A percentile compares a stretch with the other conserved stretches of the same genome.
Evolutionary conservation across 2,113 vertebrate genomes (phyloP).

Genomic region (Apodemus speciosus): DNA sequence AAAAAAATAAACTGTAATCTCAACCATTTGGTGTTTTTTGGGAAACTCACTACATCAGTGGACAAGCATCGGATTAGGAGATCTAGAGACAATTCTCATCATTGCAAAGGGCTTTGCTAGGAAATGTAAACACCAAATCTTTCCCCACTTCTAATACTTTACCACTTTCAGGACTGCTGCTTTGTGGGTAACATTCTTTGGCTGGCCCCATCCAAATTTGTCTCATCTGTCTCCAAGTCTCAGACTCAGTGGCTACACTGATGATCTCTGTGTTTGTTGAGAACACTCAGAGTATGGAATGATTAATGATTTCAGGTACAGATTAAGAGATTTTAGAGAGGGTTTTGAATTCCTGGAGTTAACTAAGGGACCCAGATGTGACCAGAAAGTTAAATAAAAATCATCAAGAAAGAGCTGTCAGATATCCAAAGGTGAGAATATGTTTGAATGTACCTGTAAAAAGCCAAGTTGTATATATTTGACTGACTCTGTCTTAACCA

Average conservation of each 20-base stretch:
- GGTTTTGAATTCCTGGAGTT: background rate
- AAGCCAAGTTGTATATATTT: background rate
- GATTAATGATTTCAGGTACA: background rate
- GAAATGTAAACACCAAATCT: background rate
- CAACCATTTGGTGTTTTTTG: background rate
- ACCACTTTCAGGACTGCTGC: fast-evolving
- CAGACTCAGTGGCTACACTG: background rate
- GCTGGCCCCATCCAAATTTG: background rate
- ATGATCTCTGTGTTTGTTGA: background rate
- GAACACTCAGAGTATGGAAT: background rate
- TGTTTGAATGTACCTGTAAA: background rate
- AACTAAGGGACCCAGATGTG: background rate
- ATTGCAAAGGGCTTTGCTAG: background rate
- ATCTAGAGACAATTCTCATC: background rate
- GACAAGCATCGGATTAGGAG: background rate
- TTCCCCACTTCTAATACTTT: background rate
- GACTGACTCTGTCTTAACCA: background rate
- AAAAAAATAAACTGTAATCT: background rate
- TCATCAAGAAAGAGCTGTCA: background rate
- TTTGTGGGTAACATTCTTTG: background rate
- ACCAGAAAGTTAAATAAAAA: background rate
- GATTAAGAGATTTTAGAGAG: background rate
- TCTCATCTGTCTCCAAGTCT: background rate
- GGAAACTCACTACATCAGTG: background rate
- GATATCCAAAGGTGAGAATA: background rate